Conservation (phyloP, 1,140 invertebrate genomes). For the Lepidostoma basale region DNA sequence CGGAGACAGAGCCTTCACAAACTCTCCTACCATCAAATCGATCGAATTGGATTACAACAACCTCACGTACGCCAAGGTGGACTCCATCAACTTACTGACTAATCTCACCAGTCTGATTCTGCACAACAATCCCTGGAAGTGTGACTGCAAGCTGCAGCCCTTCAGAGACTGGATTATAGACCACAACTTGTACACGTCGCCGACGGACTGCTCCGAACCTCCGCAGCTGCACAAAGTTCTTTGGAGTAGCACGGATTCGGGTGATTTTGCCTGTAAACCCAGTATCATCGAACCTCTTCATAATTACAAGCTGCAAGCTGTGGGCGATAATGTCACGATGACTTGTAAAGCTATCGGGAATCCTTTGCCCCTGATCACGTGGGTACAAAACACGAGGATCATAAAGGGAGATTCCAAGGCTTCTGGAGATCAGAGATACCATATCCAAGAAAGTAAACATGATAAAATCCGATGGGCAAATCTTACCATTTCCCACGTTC, state of each 20-base stretch:
- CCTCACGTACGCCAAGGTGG: constrained; percentile 66
- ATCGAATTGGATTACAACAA: constrained; percentile 76
- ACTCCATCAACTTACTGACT: constrained; percentile 65
- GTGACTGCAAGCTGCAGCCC: constrained; percentile 81
- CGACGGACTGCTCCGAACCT: constrained; percentile 75
- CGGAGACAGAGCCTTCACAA: constrained; percentile 73
- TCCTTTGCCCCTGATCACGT: constrained; percentile 75
- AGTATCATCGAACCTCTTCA: constrained; percentile 66
- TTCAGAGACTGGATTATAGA: constrained; percentile 79
- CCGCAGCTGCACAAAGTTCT: constrained; percentile 66
- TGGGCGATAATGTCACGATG: constrained; percentile 73
- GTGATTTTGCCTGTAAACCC: constrained; percentile 85
- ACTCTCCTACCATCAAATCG: constrained; percentile 68
- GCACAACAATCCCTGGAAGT: constrained; percentile 85
- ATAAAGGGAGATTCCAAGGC: constrained; percentile 63
- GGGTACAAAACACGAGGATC: constrained; percentile 72
- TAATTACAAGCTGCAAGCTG: constrained; percentile 62
- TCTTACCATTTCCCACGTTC: constrained; percentile 74
- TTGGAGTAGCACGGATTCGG: constrained; percentile 73
- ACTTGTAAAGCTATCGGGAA: constrained; percentile 78
- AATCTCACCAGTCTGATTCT: constrained; percentile 77
- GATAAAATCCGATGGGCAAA: constrained; percentile 71
- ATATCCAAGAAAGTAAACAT: constrained; percentile 54
- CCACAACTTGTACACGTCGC: constrained; percentile 72
- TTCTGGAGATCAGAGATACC: constrained; percentile 59